These are phyloP conservation scores for Clytia hemisphaerica DNA, from an alignment of 30 jellyfish, hydroid and myxozoan species.

Conservation along the genomic window DNA sequence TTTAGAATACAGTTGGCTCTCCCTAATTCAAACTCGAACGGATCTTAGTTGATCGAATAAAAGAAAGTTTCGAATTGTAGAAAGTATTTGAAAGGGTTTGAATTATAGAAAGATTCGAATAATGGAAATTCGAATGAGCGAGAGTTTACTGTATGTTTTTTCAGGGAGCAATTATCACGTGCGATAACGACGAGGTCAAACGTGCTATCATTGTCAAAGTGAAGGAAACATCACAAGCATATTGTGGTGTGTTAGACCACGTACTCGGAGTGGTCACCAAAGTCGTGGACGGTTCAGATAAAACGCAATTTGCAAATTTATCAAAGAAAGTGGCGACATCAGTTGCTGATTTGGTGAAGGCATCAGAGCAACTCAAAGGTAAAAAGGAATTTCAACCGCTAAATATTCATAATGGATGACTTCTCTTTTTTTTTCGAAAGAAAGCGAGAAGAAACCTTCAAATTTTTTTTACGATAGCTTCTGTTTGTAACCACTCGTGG, in stretches of 20 bases:
- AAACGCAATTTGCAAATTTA: conserved; percentile 47
- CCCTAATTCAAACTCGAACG: too few relatives aligned
- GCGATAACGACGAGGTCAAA: conserved; percentile 64
- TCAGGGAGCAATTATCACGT: conserved; percentile 72
- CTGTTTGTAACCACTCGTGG: too few relatives aligned
- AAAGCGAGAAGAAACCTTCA: too few relatives aligned
- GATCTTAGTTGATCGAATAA: too few relatives aligned
- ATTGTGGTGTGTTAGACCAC: conserved; percentile 66
- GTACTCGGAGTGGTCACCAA: conserved; percentile 62
- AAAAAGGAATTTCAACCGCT: background rate
- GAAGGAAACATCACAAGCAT: conserved; percentile 64
- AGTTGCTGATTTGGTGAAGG: conserved; percentile 60
- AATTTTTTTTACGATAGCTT: too few relatives aligned
- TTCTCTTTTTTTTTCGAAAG: too few relatives aligned
- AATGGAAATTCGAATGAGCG: background rate
- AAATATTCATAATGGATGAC: background rate
- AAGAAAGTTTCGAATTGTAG: too few relatives aligned
- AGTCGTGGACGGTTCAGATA: conserved; percentile 53
- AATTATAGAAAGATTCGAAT: background rate
- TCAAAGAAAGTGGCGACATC: conserved; percentile 71
- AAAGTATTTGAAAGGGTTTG: too few relatives aligned
- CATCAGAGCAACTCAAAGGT: conserved; percentile 88
- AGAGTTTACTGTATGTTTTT: background rate
- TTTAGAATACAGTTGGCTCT: too few relatives aligned
- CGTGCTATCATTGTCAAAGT: conserved; percentile 75